These are phyloP conservation scores for Platerodrilus igneus DNA, from an alignment of 2,888 invertebrate species.

Conservation along the genomic window DNA sequence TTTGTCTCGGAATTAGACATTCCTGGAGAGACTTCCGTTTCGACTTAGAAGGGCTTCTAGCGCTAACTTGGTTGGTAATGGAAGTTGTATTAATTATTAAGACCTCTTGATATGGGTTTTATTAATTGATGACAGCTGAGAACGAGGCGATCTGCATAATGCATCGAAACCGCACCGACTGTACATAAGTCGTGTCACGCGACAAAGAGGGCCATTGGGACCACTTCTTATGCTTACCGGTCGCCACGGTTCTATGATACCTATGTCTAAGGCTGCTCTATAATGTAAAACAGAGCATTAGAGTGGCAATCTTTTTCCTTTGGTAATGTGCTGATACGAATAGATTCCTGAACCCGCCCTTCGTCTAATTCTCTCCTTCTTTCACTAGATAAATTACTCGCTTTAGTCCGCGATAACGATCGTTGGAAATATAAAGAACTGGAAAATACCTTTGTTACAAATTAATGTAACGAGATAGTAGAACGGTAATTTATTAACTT, in stretches of 20 bases:
- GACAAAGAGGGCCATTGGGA: conserved; percentile 38
- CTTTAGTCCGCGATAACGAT: conserved; percentile 44
- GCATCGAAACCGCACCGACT: conserved; percentile 35
- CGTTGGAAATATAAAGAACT: conserved; percentile 43
- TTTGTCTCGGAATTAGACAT: background rate
- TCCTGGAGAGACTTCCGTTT: conserved; percentile 21
- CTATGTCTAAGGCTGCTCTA: no score
- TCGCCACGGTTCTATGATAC: conserved; percentile 21
- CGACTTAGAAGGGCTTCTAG: conserved; percentile 21
- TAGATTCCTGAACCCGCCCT: conserved; percentile 37
- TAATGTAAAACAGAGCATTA: conserved; percentile 32
- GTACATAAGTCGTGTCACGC: conserved; percentile 31
- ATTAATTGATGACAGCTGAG: conserved; percentile 51
- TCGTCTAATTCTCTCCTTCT: conserved; percentile 37
- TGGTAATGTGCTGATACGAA: conserved; percentile 42
- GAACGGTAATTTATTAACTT: conserved; percentile 29
- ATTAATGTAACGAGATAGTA: conserved; percentile 39
- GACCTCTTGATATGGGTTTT: conserved; percentile 49
- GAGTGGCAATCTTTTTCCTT: conserved; percentile 36
- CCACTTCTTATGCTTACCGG: conserved; percentile 23
- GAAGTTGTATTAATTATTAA: conserved; percentile 48
- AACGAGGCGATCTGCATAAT: conserved; percentile 46
- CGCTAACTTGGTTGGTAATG: conserved; percentile 36
- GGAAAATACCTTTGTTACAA: conserved; percentile 42
- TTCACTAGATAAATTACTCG: conserved; percentile 45